Percentiles rank a stretch among this genome's conserved stretches.
Evolutionary conservation across 2,113 vertebrate genomes (phyloP).

Genomic region (Thermophis baileyi): DNA sequence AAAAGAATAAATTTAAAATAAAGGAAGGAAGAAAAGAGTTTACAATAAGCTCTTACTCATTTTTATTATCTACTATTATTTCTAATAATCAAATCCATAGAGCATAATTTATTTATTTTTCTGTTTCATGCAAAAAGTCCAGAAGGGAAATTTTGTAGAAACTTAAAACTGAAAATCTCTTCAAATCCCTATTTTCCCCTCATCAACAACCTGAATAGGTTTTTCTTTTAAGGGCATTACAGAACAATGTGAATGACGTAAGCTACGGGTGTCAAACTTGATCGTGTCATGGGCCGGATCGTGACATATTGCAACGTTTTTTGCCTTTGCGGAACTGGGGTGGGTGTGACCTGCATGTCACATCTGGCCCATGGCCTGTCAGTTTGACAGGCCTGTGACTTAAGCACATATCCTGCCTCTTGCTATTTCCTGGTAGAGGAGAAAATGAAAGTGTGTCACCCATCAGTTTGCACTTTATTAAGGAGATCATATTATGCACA

Average conservation of each 20-base stretch:
- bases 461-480: background rate
- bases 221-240: background rate
- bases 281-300: no score
- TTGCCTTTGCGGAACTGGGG: no score
- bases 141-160: background rate
- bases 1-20: background rate
- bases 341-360: no score
- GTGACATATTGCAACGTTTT: accelerated
- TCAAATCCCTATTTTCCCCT: background rate
- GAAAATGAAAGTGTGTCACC: background rate
- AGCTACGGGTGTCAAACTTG: background rate
- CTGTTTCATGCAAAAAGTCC: background rate
- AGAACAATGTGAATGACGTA: background rate
- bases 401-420: background rate
- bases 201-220: background rate
- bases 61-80: background rate
- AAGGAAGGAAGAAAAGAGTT: no score
- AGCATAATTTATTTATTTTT: background rate
- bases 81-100: background rate
- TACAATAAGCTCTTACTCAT: background rate
- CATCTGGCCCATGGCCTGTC: no score
- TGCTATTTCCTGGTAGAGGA: background rate
- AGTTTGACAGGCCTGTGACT: no score
- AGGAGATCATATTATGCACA: background rate
- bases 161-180: background rate